Percentiles rank a stretch among this genome's conserved stretches.
phyloP scores from a whole-genome alignment of 1,140 invertebrate species.

The Anthonomus grandis region DNA sequence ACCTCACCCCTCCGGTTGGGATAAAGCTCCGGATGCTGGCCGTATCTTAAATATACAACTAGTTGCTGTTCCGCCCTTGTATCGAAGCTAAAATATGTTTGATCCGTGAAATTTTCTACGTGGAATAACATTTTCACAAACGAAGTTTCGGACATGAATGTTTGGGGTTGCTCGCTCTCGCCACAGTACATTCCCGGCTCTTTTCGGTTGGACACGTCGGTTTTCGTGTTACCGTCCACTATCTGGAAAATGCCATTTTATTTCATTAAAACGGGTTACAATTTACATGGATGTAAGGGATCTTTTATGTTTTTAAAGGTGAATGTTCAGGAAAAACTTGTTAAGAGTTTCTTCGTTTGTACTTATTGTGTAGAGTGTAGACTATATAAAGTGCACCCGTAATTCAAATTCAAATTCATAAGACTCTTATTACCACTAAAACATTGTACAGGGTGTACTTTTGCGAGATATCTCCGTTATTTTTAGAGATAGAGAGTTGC shows the following conservation, averaged over 20 bases:
- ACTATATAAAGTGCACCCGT: too few relatives aligned
- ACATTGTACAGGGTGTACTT: too few relatives aligned
- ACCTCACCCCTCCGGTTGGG: conserved; percentile 84
- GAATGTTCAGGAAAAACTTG: too few relatives aligned
- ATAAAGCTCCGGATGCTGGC: conserved; percentile 88
- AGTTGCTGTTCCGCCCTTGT: conserved; percentile 82
- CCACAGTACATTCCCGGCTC: conserved; percentile 88
- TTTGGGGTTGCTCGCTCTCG: conserved; percentile 88
- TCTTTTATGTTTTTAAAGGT: too few relatives aligned
- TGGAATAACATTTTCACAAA: conserved; percentile 88
- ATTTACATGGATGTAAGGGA: too few relatives aligned
- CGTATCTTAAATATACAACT: conserved; percentile 83
- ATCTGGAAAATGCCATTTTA: conserved; percentile 57
- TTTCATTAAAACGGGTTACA: neutral
- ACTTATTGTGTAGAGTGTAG: too few relatives aligned
- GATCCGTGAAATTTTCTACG: conserved; percentile 88
- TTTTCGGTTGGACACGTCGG: conserved; percentile 78
- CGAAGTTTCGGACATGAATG: conserved; percentile 90
- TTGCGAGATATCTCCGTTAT: too few relatives aligned
- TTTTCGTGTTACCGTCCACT: conserved; percentile 79
- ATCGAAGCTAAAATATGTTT: conserved; percentile 77
- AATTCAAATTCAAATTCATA: too few relatives aligned
- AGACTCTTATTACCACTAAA: too few relatives aligned
- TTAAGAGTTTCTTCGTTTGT: too few relatives aligned
- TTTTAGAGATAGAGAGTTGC: too few relatives aligned